Evolutionary conservation across 1,140 invertebrate species (phyloP), one percentile per base, ranked within the genome.

Genomic region (Bombyx mandarina): DNA sequence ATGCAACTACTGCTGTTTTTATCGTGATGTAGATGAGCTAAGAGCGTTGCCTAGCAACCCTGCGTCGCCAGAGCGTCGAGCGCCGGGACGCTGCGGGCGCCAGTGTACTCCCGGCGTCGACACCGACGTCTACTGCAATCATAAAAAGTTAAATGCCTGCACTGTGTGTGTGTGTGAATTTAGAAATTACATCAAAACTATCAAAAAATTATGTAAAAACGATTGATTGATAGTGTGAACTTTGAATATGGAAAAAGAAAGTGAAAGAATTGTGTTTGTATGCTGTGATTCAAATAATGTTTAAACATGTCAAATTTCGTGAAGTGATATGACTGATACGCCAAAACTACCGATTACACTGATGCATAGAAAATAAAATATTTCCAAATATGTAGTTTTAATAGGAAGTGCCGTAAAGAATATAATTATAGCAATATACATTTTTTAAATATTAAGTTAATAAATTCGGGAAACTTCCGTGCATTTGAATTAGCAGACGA

Each of bases 41-140:
- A 18, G 46, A 18, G 46, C 42, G 54, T 77, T 77, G 75, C 75
- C 54, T 65, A 66, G 75, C 75, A 75, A 78, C 70, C 66, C 64
- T 58, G 63, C 72, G 79, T 71, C 68, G 70, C 75, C 73, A 74
- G 72, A 66, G 61, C 65, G 65, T 64, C 54, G 46, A 56, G 58
- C 58, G 64, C 59, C 65, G 71, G 67, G 26, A 7, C 22, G 68
- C 74, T 68, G 60, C 70, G 70, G 67, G 74, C 67, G 73, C 66
- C 73, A 74, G 71, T 76, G 61, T 64, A 63, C 63, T 71, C 66
- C 62, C 60, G 65, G 67, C 65, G 67, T 61, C 71, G 71, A 60
- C 61, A 50, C 10, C 22, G 54, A 22, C 46, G 54, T 56, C 54
- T 43, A 35, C 46, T 43, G 35, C 46, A 10, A 35, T 26, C 22